Evolutionary conservation across 1,140 invertebrate genomes (phyloP), one percentile per base, ranked within the genome.

Genomic region (Heliconius hewitsoni): DNA sequence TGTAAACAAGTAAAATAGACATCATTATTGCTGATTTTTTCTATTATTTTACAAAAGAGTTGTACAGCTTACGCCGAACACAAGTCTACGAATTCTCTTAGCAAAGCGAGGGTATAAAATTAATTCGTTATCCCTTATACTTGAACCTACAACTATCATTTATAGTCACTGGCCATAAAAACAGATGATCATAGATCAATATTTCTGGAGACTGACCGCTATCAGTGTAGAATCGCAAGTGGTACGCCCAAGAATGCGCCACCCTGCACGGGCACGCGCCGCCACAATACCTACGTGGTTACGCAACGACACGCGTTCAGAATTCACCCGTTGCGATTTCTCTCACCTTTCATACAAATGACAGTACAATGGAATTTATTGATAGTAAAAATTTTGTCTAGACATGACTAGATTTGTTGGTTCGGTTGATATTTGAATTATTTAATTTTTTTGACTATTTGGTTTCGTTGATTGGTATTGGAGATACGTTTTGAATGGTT

Each of bases 211-310:
- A 75, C 76, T 77, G 77, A 78, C 71, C 71, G 55, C 50, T 77
- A 72, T 72, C 76, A 57, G 66, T 66, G 42, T 46, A 27, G 42
- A 39, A 73, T 73, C 23, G 70, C 39, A 73, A 78, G 76, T 72
- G 42, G 75, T 52, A 81, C 79, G 79, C 76, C 71, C 34, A 74
- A 46, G 79, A 73, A 77, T 71, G 79, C 72, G 50, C 73, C 78
- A 80, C 74, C 79, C 79, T 72, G 75, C 52, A 74, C 76, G 75
- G 74, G 79, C 79, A 81, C 79, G 79, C 79, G 79, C 79, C 78
- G 19, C 23, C 60, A 80, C 76, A 77, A 72, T 77, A 46, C 57
- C 75, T 77, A 76, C 75, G 73, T 79, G 79, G 79, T 80, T 80
- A 81, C 79, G 79, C 72, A 81, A 81, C 75, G 34, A 77, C 39